These are phyloP conservation scores for Notoglanidium macrostoma DNA, from an alignment of 2,797 vertebrate genomes.

Conservation along the genomic window DNA sequence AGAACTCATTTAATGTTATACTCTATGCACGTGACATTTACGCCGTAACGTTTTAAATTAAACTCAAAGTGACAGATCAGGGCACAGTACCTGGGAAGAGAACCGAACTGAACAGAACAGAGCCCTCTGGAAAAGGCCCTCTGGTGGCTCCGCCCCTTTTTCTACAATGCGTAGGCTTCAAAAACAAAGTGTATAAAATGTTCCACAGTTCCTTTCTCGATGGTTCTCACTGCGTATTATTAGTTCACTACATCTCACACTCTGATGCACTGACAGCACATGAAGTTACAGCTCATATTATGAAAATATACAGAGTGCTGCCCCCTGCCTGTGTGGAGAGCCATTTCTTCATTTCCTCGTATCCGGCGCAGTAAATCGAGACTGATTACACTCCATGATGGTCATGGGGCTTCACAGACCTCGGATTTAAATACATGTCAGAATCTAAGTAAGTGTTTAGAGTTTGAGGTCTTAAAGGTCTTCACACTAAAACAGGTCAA, in stretches of 20 bases:
- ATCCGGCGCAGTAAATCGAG: neutral
- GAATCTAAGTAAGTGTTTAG: neutral
- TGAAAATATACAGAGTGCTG: neutral
- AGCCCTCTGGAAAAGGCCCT: no score
- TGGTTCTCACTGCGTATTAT: neutral
- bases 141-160: neutral
- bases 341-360: neutral
- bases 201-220: neutral
- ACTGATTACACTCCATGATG: neutral
- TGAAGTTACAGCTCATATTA: neutral
- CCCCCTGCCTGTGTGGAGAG: neutral
- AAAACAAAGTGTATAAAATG: no score
- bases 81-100: neutral
- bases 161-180: no score
- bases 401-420: neutral
- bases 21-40: neutral
- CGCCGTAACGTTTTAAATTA: neutral
- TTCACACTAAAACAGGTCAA: neutral
- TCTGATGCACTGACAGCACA: neutral
- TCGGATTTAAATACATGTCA: neutral
- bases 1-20: neutral
- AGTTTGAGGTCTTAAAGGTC: neutral
- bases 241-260: neutral
- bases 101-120: no score
- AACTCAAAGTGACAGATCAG: neutral